Percentiles rank a stretch among this genome's conserved stretches.
Evolutionary conservation across 2,888 invertebrate genomes (phyloP).

Genomic region (Tipula unca): DNA sequence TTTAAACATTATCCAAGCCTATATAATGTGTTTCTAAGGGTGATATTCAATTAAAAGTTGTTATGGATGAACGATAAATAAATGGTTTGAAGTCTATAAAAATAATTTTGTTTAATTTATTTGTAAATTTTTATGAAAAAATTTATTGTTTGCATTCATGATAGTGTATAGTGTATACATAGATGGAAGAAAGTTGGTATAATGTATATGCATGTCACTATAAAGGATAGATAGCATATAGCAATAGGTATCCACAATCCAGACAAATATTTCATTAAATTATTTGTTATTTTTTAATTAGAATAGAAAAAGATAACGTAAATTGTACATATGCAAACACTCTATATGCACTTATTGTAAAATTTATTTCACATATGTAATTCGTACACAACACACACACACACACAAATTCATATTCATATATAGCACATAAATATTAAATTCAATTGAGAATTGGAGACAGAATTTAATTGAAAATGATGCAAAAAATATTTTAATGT

Average conservation of each 20-base stretch:
- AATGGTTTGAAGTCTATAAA: not conserved
- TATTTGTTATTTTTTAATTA: not conserved
- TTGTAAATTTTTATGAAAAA: no score
- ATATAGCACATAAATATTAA: not conserved
- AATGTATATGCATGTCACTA: not conserved
- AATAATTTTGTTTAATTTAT: not conserved
- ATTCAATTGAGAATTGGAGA: not conserved
- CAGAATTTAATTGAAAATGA: slow-evolving; percentile 14
- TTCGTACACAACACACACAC: not conserved
- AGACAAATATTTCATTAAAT: not conserved
- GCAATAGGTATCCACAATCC: not conserved
- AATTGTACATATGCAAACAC: not conserved
- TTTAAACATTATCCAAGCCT: not conserved
- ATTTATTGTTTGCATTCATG: no score
- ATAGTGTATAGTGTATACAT: no score
- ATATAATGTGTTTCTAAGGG: not conserved
- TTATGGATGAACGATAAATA: not conserved
- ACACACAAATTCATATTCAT: not conserved
- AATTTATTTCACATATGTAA: not conserved
- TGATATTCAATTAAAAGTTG: not conserved
- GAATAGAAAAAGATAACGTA: not conserved
- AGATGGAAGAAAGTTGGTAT: no score
- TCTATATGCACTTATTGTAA: not conserved
- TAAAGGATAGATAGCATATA: not conserved
- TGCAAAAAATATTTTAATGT: not conserved